Conservation (phyloP, 2,888 invertebrate species). For the Pachliopta kotzebuea region DNA sequence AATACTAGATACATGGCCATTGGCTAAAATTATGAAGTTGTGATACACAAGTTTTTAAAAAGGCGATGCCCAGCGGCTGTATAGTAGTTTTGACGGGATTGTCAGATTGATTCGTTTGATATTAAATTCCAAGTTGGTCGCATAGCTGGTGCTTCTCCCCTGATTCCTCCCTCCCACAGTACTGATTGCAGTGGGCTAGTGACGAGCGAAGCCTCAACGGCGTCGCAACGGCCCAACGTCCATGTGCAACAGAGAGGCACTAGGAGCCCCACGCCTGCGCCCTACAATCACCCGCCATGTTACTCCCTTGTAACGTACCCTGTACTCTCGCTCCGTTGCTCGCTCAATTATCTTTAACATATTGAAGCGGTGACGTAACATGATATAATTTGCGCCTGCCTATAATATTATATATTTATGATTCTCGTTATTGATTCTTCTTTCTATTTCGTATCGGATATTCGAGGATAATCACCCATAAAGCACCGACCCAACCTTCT, state of each 20-base stretch:
- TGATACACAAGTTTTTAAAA: not conserved
- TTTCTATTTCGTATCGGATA: conserved; percentile 4
- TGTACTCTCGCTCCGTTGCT: conserved; percentile 62
- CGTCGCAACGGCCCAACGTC: conserved; percentile 46
- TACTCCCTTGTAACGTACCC: conserved; percentile 54
- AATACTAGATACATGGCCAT: too few relatives aligned
- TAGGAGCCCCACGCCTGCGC: conserved; percentile 63
- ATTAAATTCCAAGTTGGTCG: conserved; percentile 52
- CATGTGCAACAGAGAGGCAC: conserved; percentile 47
- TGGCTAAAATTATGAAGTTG: too few relatives aligned
- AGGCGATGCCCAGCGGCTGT: not conserved
- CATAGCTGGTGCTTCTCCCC: conserved; percentile 43
- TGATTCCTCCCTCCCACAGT: conserved; percentile 39
- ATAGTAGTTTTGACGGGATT: conserved; percentile 33
- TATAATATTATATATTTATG: conserved; percentile 11
- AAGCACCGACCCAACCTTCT: not conserved
- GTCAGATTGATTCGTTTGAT: conserved; percentile 42
- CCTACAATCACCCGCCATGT: conserved; percentile 49
- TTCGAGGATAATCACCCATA: not conserved
- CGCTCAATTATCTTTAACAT: conserved; percentile 64
- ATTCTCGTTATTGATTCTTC: conserved; percentile 1
- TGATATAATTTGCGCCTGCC: conserved; percentile 35
- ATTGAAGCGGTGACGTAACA: conserved; percentile 48
- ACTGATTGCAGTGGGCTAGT: conserved; percentile 47
- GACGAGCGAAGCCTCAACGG: conserved; percentile 34